Evolutionary conservation across 2,113 vertebrate species (phyloP), one percentile per base, ranked within the genome.

Genomic region (Collichthys lucidus): DNA sequence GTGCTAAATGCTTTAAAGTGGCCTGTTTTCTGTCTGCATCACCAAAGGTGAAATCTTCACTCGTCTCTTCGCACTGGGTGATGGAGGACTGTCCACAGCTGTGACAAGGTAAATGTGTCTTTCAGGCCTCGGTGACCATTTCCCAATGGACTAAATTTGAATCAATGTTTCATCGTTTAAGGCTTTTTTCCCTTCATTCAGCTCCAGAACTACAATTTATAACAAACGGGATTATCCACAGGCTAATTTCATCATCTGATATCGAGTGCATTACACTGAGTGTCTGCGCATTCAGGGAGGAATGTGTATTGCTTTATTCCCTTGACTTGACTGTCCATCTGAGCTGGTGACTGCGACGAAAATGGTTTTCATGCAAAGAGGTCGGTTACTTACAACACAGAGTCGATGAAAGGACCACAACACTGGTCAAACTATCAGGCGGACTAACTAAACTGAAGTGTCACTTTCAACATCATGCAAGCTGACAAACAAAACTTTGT

Each of bases 301-400:
- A 76, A 71, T 0, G 17, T 31, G 22, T 80, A 80, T 82, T 83
- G 70, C 77, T 83, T 77, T 61, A 70, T 68, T 87, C 72, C 8
- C 78, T 80, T 60, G 77, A 84, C 82, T 42, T 60, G 77, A 84
- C 84, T 42, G 56, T 77, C 76, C n/a, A 17, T 76, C 44, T 31
- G 31, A 68, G 88, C 89, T 84, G 83, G 78, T 87, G 82, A 74
- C 61, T 40, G 67, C 69, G 82, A 78, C 31, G 16, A 10, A 56
- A 73, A 26, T 4, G 47, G 35, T 83, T 46, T 52, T 17, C 16
- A 68, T 73, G 63, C 71, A 29, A 64, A 56, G 35, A 69, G 11
- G 24, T 24, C 11, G 4, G 63, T 47, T 61, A 11, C 74, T 62
- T 31, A 62, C 56, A 5, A 50, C 49, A 80, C 40, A 72, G 7